These are phyloP conservation scores for Mormoops blainvillei DNA, from an alignment of 2,113 vertebrate species.

Conservation along the genomic window DNA sequence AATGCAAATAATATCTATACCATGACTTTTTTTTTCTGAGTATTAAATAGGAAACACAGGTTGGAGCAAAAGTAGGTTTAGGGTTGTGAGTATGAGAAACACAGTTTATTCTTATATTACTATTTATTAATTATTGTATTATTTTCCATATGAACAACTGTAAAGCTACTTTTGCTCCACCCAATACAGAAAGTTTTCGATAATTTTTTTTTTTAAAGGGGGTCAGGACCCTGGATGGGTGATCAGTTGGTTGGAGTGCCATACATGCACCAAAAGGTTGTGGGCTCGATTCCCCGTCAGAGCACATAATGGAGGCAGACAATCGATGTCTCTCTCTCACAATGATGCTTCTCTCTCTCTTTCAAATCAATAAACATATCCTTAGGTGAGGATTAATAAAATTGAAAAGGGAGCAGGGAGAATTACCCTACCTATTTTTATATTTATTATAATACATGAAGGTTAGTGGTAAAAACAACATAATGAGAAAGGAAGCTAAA, in stretches of 20 bases:
- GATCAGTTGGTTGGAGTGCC: too few species aligned
- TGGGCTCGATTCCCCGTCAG: neutral
- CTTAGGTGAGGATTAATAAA: too few species aligned
- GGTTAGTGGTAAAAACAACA: neutral
- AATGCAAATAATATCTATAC: conserved; percentile 13
- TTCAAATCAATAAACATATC: too few species aligned
- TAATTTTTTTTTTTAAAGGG: neutral
- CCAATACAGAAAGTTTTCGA: neutral
- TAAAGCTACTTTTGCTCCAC: neutral
- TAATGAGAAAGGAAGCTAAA: conserved; percentile 13
- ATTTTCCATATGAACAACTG: neutral
- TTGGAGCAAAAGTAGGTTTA: neutral
- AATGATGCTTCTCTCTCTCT: too few species aligned
- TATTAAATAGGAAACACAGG: conserved; percentile 11
- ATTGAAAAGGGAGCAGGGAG: neutral
- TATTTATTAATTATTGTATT: neutral
- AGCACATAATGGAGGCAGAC: neutral
- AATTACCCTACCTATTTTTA: neutral
- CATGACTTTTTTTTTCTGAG: neutral
- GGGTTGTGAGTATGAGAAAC: neutral
- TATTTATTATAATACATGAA: neutral
- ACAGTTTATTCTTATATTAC: neutral
- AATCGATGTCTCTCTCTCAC: too few species aligned
- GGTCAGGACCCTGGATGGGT: too few species aligned
- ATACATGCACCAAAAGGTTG: too few species aligned